These are phyloP conservation scores for Callopanchax toddi DNA, from an alignment of 2,113 vertebrate species.

Conservation along the genomic window DNA sequence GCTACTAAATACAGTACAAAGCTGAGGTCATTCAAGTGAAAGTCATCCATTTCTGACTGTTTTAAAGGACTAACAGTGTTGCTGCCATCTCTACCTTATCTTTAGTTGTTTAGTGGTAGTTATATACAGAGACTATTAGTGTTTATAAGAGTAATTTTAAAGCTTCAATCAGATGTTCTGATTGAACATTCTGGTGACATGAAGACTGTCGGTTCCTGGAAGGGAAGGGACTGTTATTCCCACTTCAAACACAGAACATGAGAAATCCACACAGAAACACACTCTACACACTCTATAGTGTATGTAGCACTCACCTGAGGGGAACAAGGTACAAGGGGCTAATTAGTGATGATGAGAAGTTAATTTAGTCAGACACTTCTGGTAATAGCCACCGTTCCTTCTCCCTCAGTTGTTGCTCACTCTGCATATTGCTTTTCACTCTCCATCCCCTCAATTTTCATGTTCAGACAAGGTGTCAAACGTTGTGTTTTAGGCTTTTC, in stretches of 20 bases:
- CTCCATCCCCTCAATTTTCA: slow-evolving; percentile 58
- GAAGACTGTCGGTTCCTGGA: not conserved
- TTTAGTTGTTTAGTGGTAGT: too few species aligned
- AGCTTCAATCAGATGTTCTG: too few species aligned
- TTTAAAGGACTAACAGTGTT: too few species aligned
- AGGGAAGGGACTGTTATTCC: not conserved
- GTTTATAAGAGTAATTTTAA: not conserved
- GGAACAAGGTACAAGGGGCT: slow-evolving; percentile 71
- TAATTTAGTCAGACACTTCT: slow-evolving; percentile 79
- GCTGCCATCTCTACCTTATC: too few species aligned
- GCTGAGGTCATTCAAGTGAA: too few species aligned
- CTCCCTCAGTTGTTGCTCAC: slow-evolving; percentile 14
- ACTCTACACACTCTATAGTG: slow-evolving; percentile 43
- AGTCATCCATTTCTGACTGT: too few species aligned
- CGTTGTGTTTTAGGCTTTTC: slow-evolving; percentile 46
- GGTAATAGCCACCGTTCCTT: slow-evolving; percentile 63
- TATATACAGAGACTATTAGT: too few species aligned
- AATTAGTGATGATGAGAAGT: slow-evolving; percentile 80
- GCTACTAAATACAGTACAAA: too few species aligned
- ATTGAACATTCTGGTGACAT: not conserved
- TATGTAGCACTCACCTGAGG: slow-evolving; percentile 68
- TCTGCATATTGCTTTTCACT: slow-evolving; percentile 43
- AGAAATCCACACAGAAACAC: slow-evolving; percentile 10
- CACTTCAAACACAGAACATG: slow-evolving; percentile 6
- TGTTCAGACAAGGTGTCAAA: slow-evolving; percentile 67